Percentiles rank a stretch among this genome's conserved stretches.
Conservation (phyloP, 2,888 invertebrate species). For the Urechis unicinctus region DNA sequence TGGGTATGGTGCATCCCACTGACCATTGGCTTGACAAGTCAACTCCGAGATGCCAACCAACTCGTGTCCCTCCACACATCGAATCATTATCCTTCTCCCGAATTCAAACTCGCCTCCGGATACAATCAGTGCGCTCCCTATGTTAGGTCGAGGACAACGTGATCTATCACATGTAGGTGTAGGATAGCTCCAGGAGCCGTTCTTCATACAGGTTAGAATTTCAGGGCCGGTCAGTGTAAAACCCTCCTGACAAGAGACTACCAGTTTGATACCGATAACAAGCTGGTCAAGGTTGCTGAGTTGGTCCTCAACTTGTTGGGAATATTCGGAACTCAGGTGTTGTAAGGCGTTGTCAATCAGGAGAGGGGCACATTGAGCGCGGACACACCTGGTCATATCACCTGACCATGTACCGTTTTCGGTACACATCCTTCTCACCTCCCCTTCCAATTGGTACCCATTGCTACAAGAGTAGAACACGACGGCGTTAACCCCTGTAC, state of each 20-base stretch:
- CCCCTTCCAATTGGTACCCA: conserved; percentile 6
- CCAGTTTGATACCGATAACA: conserved; percentile 11
- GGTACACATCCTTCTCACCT: conserved; percentile 8
- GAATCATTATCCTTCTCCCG: conserved; percentile 15
- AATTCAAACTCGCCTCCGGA: too few species aligned
- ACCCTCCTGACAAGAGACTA: conserved; percentile 33
- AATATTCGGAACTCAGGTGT: neutral
- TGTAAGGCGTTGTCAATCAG: neutral
- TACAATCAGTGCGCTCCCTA: too few species aligned
- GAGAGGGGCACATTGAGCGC: conserved; percentile 16
- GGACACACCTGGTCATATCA: conserved; percentile 2
- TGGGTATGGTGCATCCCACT: conserved; percentile 38
- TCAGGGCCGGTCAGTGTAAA: conserved; percentile 33
- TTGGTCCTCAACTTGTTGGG: conserved; percentile 5
- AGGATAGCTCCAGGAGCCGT: conserved; percentile 36
- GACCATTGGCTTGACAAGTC: conserved; percentile 32
- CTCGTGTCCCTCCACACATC: conserved; percentile 36
- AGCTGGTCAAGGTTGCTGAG: conserved; percentile 7
- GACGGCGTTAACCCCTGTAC: conserved; percentile 28
- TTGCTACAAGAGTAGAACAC: conserved; percentile 23
- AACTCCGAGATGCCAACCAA: conserved; percentile 28
- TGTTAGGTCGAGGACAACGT: conserved; percentile 8
- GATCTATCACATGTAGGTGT: conserved; percentile 29
- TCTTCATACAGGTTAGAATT: conserved; percentile 28
- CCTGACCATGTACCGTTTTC: conserved; percentile 14